These are phyloP conservation scores for Fopius arisanus DNA, from an alignment of 1,140 invertebrate genomes.

Conservation along the genomic window DNA sequence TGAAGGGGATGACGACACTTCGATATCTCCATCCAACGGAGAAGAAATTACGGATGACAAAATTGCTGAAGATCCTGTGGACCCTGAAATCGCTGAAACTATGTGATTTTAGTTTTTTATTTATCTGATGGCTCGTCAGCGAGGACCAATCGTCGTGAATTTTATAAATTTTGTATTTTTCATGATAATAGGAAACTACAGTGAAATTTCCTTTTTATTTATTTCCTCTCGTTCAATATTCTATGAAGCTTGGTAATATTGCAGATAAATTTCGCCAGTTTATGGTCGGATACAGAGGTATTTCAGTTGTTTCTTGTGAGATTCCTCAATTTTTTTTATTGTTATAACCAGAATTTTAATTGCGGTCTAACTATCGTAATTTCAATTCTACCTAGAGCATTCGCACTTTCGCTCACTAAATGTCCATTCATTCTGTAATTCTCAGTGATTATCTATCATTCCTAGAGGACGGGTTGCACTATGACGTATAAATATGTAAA, in stretches of 20 bases:
- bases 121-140: constrained; percentile 1
- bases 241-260: constrained; percentile 22
- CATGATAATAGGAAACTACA: constrained; percentile 54
- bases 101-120: not conserved
- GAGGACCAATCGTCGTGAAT: constrained; percentile 27
- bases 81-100: not conserved
- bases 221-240: not conserved
- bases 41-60: constrained; percentile 12
- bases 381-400: not conserved
- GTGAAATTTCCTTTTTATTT: constrained; percentile 13
- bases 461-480: constrained; percentile 56
- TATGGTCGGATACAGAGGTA: constrained; percentile 48
- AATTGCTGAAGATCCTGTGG: constrained; percentile 24
- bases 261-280: constrained; percentile 44
- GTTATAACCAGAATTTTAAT: not conserved
- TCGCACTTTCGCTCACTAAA: not conserved
- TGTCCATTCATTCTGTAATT: constrained; percentile 22
- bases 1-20: constrained; percentile 18
- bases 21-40: constrained; percentile 7
- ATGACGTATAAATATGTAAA: constrained; percentile 60
- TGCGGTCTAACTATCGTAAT: not conserved
- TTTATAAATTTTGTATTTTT: constrained; percentile 45
- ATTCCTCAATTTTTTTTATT: not conserved
- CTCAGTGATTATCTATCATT: constrained; percentile 37
- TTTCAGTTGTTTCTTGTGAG: constrained; percentile 29